These are phyloP conservation scores for Microcebus griseorufus DNA, from an alignment of 2,113 vertebrate species.

Conservation along the genomic window DNA sequence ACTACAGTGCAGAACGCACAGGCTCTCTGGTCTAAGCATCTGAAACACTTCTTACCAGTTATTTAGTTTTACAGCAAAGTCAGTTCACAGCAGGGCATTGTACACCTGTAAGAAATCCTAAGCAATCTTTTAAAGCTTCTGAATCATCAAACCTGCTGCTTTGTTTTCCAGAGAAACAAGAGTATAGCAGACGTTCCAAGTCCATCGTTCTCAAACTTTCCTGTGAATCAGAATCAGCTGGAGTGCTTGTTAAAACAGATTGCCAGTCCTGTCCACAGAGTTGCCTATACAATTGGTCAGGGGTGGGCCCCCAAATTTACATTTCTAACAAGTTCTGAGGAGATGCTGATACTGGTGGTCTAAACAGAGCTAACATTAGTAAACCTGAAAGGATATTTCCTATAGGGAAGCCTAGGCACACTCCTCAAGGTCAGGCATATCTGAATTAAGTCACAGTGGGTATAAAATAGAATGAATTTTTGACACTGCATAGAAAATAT, in stretches of 20 bases:
- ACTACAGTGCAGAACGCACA: not conserved
- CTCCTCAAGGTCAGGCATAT: not conserved
- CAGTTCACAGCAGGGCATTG: not conserved
- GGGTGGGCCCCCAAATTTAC: not conserved
- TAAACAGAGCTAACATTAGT: slow-evolving; percentile 19
- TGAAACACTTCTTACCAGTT: not conserved
- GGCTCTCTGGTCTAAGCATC: not conserved
- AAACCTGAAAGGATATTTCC: slow-evolving; percentile 19
- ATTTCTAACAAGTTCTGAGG: not conserved
- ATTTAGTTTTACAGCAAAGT: slow-evolving; percentile 16
- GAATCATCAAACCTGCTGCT: not conserved
- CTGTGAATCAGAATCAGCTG: not conserved
- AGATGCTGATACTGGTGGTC: not conserved
- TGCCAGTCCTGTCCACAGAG: not conserved
- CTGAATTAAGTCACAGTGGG: not conserved
- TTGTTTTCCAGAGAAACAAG: slow-evolving; percentile 37
- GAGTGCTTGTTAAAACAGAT: not conserved
- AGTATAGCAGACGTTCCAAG: not conserved
- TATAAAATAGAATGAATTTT: not conserved
- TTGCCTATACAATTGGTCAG: not conserved
- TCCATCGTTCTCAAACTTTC: not conserved
- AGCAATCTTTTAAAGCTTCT: not conserved
- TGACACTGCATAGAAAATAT: not conserved
- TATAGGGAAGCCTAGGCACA: not conserved
- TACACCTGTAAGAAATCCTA: not conserved